Conservation (phyloP, 2,888 invertebrate species). For the Hyles lineata region DNA sequence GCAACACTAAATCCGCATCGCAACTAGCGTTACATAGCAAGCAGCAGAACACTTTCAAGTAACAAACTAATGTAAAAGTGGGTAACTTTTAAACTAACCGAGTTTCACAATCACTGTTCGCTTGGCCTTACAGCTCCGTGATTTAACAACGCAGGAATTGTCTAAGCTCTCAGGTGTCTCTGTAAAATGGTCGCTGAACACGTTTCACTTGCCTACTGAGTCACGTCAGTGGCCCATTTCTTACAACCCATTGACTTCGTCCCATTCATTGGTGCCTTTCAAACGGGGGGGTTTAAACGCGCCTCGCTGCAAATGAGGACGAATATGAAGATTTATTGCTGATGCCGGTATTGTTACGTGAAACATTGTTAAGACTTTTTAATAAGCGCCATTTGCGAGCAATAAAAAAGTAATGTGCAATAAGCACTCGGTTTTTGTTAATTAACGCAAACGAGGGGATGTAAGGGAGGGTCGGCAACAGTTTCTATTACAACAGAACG, state of each 20-base stretch:
- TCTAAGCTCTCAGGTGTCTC: conserved; percentile 56
- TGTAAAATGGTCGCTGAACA: conserved; percentile 60
- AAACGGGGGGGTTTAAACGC: conserved; percentile 76
- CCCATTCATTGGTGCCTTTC: conserved; percentile 80
- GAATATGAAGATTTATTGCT: conserved; percentile 64
- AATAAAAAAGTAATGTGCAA: conserved; percentile 20
- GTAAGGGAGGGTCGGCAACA: not conserved
- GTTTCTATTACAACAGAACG: not conserved
- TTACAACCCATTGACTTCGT: conserved; percentile 81
- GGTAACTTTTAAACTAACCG: conserved; percentile 21
- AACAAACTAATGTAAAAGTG: conserved; percentile 20
- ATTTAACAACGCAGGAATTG: conserved; percentile 44
- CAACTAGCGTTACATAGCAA: conserved; percentile 21
- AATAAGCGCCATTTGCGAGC: conserved; percentile 28
- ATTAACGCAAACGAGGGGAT: conserved; percentile 24
- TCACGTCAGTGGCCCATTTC: conserved; percentile 79
- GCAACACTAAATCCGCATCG: conserved; percentile 16
- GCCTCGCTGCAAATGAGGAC: conserved; percentile 71
- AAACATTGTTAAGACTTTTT: conserved; percentile 36
- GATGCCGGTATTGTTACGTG: conserved; percentile 48
- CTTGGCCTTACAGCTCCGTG: conserved; percentile 26
- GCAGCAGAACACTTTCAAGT: not conserved
- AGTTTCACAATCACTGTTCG: conserved; percentile 13
- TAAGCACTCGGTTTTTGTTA: conserved; percentile 24
- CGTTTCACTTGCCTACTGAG: conserved; percentile 69